A percentile compares a stretch with the other conserved stretches of the same genome.
Evolutionary conservation across 1,140 invertebrate species (phyloP).

Genomic region (Atta cephalotes): DNA sequence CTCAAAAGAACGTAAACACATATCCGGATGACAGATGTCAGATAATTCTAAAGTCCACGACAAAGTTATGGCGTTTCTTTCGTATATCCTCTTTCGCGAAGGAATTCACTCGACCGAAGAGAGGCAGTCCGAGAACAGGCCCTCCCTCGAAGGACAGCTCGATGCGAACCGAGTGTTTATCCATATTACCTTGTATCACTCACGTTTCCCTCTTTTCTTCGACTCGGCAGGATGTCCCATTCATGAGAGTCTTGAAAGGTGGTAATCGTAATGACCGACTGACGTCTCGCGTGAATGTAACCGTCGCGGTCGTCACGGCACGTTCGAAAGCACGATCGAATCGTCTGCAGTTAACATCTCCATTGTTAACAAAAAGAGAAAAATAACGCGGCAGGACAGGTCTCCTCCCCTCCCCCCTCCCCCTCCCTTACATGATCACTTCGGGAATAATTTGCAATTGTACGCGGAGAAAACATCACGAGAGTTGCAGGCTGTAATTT

Average conservation of each 20-base stretch:
- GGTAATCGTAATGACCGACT: constrained; percentile 58
- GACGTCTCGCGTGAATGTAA: constrained; percentile 52
- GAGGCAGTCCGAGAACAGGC: background rate
- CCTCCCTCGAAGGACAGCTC: constrained; percentile 36
- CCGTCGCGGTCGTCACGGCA: constrained; percentile 53
- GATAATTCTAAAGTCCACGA: constrained; percentile 31
- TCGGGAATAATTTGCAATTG: constrained; percentile 51
- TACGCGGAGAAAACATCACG: constrained; percentile 43
- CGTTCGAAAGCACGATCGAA: constrained; percentile 19
- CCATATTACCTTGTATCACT: constrained; percentile 19
- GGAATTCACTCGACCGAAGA: background rate
- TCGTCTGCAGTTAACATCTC: constrained; percentile 38
- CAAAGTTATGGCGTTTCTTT: constrained; percentile 17
- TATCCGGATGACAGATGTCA: constrained; percentile 17
- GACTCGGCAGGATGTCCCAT: constrained; percentile 72
- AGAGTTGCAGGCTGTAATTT: constrained; percentile 39
- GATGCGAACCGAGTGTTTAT: constrained; percentile 30
- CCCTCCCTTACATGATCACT: background rate
- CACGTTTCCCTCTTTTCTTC: constrained; percentile 46
- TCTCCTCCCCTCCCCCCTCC: background rate
- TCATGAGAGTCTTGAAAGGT: constrained; percentile 71
- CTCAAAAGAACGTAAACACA: background rate
- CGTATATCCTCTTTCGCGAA: constrained; percentile 49
- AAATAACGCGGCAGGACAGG: constrained; percentile 10
- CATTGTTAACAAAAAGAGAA: constrained; percentile 52